Base-by-base conservation (phyloP, 2,113 vertebrate species). In the Coturnix japonica region DNA sequence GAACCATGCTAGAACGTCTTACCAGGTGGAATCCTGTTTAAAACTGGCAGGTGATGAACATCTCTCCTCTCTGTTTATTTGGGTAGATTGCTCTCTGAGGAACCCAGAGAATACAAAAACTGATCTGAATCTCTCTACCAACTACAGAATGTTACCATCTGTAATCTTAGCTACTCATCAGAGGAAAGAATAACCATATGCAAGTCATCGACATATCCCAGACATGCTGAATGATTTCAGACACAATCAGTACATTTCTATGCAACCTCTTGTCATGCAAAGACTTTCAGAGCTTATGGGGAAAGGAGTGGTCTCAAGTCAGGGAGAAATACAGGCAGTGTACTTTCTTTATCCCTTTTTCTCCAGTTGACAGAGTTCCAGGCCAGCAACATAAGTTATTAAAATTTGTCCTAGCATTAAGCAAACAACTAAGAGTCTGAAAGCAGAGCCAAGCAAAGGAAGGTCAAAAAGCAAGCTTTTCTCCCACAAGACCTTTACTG, bases 371-470 rank as follows among this genome's bases (percentile, higher is more conserved):
- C 51, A 56, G 71, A 78, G 41, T 8, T 44, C 37, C 33, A 70
- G 26, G 4, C 11, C 26, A 75, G 39, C 39, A 91, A 65, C 47
- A 75, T 51, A 60, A 30, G 59, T 79, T 64, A 84, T 19, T 63
- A 47, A 81, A 39, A 8, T 91, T 89, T 82, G n/a, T 35, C 79
- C 54, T 51, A 82, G 3, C 4, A 1, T 72, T 87, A 69, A 17
- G 47, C 30, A 91, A 93, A 72, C 25, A 77, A 83, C 22, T 6
- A 17, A 85, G 26, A 64, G 28, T 63, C 53, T 94, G 66, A 87
- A 79, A 89, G 35, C 63, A 72, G 87, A 87, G 66, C 13, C 54
- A 78, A 71, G 41, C 8, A 69, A 30, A 43, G 20, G 15, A 53
- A 78, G 59, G 28, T 28, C 15, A 82, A 78, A 88, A 87, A 77